Conservation (phyloP, 2,113 vertebrate genomes). For the Eudyptes chrysolophus region DNA sequence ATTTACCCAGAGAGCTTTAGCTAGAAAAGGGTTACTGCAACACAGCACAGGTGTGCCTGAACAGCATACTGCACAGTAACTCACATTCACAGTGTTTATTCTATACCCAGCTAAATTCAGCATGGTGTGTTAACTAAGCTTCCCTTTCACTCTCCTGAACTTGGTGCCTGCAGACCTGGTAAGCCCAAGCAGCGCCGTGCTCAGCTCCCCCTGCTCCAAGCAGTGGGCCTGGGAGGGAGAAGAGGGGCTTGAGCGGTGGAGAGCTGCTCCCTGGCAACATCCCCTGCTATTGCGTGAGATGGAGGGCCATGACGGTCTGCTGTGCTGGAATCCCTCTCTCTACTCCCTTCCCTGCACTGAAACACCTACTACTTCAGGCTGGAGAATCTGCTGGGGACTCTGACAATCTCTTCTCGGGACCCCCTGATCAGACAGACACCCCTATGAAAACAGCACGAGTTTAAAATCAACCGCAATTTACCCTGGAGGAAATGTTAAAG, state of each 20-base stretch:
- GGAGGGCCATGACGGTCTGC: accelerated
- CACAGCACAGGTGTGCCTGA: not conserved
- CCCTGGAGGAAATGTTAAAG: not conserved
- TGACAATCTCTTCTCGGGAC: not conserved
- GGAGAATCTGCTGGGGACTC: not conserved
- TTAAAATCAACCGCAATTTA: not conserved
- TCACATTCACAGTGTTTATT: not conserved
- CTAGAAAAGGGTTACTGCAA: not conserved
- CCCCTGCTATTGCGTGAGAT: accelerated
- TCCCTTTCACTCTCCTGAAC: not conserved
- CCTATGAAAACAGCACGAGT: not conserved
- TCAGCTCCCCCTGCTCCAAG: not conserved
- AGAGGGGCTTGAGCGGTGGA: not conserved
- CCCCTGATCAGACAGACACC: not conserved
- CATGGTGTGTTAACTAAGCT: not conserved
- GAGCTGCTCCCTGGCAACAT: not conserved
- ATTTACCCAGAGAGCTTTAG: not conserved
- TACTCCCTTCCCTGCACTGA: not conserved
- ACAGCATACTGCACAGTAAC: not conserved
- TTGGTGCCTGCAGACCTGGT: not conserved
- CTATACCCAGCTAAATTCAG: not conserved
- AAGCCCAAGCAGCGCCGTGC: not conserved
- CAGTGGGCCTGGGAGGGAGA: not conserved
- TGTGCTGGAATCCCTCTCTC: not conserved
- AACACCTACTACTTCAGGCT: not conserved